Evolutionary conservation across 1,140 invertebrate genomes (phyloP).

Genomic region (Drosophila ohnishii): DNA sequence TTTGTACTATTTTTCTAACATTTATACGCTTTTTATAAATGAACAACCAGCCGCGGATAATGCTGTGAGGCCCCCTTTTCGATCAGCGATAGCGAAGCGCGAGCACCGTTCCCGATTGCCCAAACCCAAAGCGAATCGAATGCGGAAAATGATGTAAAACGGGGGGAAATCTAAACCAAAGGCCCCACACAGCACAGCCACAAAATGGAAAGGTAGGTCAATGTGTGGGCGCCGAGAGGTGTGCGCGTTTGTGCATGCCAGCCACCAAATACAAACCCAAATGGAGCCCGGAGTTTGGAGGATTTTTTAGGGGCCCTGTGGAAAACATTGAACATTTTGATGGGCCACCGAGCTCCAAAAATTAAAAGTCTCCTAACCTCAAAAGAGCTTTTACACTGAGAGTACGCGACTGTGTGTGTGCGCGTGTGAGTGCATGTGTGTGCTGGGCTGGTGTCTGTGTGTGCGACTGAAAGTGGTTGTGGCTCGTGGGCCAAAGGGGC

Average conservation of each 20-base stretch:
- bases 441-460: conserved; percentile 18
- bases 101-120: conserved; percentile 27
- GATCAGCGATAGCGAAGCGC: conserved; percentile 31
- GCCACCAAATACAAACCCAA: conserved; percentile 1
- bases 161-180: conserved; percentile 63
- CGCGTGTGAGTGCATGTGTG: conserved; percentile 34
- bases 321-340: conserved; percentile 71
- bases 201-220: conserved; percentile 82
- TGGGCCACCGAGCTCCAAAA: conserved; percentile 40
- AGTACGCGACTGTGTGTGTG: conserved; percentile 40
- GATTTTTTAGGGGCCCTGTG: conserved; percentile 32
- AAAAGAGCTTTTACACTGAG: conserved; percentile 73
- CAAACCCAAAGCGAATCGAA: conserved; percentile 50
- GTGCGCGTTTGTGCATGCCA: conserved; percentile 9
- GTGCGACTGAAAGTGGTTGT: conserved; percentile 77
- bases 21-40: conserved; percentile 72
- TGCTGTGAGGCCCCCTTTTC: conserved; percentile 61
- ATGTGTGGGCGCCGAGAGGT: conserved; percentile 65
- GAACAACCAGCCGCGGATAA: conserved; percentile 61
- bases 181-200: conserved; percentile 61
- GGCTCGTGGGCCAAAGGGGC: conserved; percentile 41
- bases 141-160: conserved; percentile 64
- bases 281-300: conserved; percentile 17
- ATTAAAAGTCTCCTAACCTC: conserved; percentile 70
- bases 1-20: conserved; percentile 76